Evolutionary conservation across 2,113 vertebrate species (phyloP), one percentile per base, ranked within the genome.

Genomic region (Urocolius indicus): DNA sequence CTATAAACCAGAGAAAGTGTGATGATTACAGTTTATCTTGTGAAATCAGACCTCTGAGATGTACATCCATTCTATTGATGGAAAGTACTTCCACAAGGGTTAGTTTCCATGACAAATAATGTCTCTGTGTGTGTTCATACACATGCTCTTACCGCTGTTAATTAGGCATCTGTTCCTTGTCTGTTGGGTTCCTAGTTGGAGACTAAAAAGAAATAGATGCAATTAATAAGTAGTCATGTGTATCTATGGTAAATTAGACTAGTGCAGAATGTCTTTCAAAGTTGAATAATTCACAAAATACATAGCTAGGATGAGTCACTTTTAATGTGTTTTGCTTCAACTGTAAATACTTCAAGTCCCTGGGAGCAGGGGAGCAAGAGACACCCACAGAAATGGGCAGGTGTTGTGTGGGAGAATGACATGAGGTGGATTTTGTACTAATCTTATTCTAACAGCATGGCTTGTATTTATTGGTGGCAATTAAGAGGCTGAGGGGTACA

Each of bases 141-240:
- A 46, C 13, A 6, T 57, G 55, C 69, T 90, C 96, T 97, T 97
- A 98, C 96, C 97, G 96, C 17, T 9, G 80, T 87, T 95, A 94
- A 73, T 97, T 83, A 78, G 58, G 46, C 49, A 78, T 34, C 88
- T 93, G 78, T 57, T 96, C 92, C 63, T 94, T 96, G 76, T 93
- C 95, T 90, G 51, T 16, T 57, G 68, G 87, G 27, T 51, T 79
- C 90, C 81, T 87, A 83, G 77, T 27, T 62, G 93, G 84, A 96
- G 73, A 34, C 95, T 98, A 73, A 81, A 93, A 92, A 78, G 20
- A 96, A 91, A 88, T 21, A 83, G 8, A 89, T 71, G 32, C 55
- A 69, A 74, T 84, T 84, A 84, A 72, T 68, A 46, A 89, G 30
- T 19, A 85, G 41, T 54, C 1, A 62, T 15, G 51, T 66, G 68